Base-by-base conservation (phyloP, 2,888 invertebrate species). In the Dicycla oo region DNA sequence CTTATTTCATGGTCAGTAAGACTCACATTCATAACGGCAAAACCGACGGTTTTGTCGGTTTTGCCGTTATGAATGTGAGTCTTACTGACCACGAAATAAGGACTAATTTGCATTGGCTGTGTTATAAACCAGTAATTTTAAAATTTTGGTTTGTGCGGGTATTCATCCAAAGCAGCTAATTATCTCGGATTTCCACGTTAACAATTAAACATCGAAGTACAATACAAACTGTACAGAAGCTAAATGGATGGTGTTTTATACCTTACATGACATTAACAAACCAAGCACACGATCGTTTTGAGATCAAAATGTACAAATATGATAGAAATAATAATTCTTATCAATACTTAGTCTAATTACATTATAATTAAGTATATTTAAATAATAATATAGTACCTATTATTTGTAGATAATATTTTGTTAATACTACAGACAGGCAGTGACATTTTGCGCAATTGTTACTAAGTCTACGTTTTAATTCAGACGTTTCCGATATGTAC, bases 161-260 rank as follows among this genome's bases (percentile, higher is more conserved):
- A n/a, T n/a, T n/a, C n/a, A n/a, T n/a, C n/a, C n/a, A n/a, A n/a
- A n/a, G n/a, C n/a, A n/a, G n/a, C n/a, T n/a, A n/a, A 70, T 73
- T 71, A 70, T 68, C 53, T 81, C 56, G 73, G 72, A 67, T 70
- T 73, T 80, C 72, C 64, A 74, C 68, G 73, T 79, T 80, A 81
- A 72, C 70, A 75, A 80, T 85, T 84, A 91, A 91, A 94, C 93
- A 94, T 88, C 90, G 83, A 93, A 83, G 86, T 88, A 94, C 92
- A 89, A 91, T 91, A 94, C 93, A 90, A 93, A 92, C 94, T 95
- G 94, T 95, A 95, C 95, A 95, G 90, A 92, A 93, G 91, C 95
- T 95, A 95, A 94, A 91, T 91, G 91, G 94, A 92, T 95, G 95
- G 96, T 96, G 96, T 96, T 95, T 92, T 95, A 91, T 95, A 95